phyloP scores from a whole-genome alignment of 2,888 invertebrate genomes.

The Brenthis hecate region DNA sequence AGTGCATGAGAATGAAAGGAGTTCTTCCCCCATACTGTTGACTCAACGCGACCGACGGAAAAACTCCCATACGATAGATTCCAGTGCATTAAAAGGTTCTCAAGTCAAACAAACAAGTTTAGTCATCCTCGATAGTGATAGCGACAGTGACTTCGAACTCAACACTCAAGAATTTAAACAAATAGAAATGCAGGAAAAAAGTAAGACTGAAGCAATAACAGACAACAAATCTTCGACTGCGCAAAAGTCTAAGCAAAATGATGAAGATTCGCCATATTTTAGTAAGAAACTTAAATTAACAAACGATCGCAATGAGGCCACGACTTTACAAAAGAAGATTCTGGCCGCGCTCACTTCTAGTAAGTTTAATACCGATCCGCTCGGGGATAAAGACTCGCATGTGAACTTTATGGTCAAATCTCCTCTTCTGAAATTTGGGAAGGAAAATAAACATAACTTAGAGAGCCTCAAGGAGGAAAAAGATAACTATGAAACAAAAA shows the following conservation, averaged over 20 bases:
- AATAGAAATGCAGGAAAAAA: slow-evolving; percentile 11
- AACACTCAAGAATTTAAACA: slow-evolving; percentile 53
- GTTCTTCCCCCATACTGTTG: slow-evolving; percentile 65
- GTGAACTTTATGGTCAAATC: slow-evolving; percentile 53
- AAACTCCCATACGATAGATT: slow-evolving; percentile 28
- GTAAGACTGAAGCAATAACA: slow-evolving; percentile 9
- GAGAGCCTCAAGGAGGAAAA: slow-evolving; percentile 29
- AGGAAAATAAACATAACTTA: slow-evolving; percentile 55
- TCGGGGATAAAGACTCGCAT: slow-evolving; percentile 46
- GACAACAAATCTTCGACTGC: slow-evolving; percentile 25
- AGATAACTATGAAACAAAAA: slow-evolving; percentile 42
- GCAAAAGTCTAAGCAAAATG: slow-evolving; percentile 52
- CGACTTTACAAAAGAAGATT: slow-evolving; percentile 63
- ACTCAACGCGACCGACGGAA: slow-evolving; percentile 60
- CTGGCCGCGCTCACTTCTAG: slow-evolving; percentile 57
- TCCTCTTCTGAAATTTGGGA: slow-evolving; percentile 49
- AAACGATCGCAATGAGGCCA: slow-evolving; percentile 42
- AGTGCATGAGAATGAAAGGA: slow-evolving; percentile 49
- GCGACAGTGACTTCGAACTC: slow-evolving; percentile 55
- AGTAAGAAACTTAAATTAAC: slow-evolving; percentile 63
- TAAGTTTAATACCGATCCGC: slow-evolving; percentile 46
- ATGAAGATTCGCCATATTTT: slow-evolving; percentile 67
- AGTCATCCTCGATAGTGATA: slow-evolving; percentile 69
- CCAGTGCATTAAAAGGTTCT: slow-evolving; percentile 18
- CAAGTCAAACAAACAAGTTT: slow-evolving; percentile 38